Base-by-base conservation (phyloP, 2,113 vertebrate species). In the Anser brachyrhynchus region DNA sequence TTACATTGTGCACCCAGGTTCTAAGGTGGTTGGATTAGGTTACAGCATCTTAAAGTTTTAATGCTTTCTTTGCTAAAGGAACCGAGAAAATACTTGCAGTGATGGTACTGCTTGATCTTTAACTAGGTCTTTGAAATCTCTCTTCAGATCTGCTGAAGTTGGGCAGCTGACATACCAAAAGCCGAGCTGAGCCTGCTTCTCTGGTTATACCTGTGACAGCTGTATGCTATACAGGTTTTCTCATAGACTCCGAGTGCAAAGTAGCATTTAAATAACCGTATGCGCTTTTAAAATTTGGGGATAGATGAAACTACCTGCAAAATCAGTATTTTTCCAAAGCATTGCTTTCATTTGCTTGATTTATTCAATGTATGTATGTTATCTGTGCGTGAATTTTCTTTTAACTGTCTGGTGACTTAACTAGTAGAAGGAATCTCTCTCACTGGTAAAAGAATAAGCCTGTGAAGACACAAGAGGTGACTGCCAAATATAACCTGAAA, bases 181-280 rank as follows among this genome's bases (percentile, higher is more conserved):
- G 77, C 73, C 0, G 12, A 92, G 75, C 51, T 88, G 86, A 94
- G 91, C 86, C 61, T 84, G 79, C 83, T 92, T 44, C 89, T 95
- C 89, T 84, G 55, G 76, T 94, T 92, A 55, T 58, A 86, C 86
- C 91, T 95, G 76, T 90, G 89, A 64, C 84, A 81, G 61, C 76
- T 92, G 41, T 54, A 49, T 64, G 39, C 57, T 85, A 28, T 13
- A 18, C 57, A 64, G 52, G 52, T 80, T 90, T 90, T 59, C 65
- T 87, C 39, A 64, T 0, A 78, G 65, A 89, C 67, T 67, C 29
- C n/a, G 59, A 69, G 37, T 67, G 55, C 19, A 81, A 92, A 89
- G 81, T 74, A 89, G 37, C 61, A 87, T 92, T 90, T 86, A 73
- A 94, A 73, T 93, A 76, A 65, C 37, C 31, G 51, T 23, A 16